Evolutionary conservation across 2,797 vertebrate species (phyloP).

Genomic region (Silurus lanzhouensis): DNA sequence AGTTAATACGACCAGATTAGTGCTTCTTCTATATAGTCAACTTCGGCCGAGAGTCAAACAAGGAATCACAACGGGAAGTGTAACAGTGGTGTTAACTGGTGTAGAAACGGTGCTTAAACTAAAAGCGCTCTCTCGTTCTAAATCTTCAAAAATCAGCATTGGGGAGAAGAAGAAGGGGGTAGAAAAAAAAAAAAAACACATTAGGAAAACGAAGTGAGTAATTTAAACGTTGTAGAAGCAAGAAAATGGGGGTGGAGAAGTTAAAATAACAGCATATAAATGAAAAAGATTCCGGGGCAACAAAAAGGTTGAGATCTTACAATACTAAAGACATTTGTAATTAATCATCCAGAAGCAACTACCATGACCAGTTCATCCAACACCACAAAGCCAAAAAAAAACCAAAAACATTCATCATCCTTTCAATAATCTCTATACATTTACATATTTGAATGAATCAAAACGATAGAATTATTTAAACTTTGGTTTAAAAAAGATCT

Average conservation of each 20-base stretch:
- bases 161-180: neutral
- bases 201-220: neutral
- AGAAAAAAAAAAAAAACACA: neutral
- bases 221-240: neutral
- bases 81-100: slow-evolving; percentile 4
- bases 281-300: slow-evolving; percentile 42
- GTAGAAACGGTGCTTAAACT: slow-evolving; percentile 17
- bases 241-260: neutral
- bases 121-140: slow-evolving; percentile 41
- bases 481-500: slow-evolving; percentile 32
- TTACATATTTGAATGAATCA: slow-evolving; percentile 55
- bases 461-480: neutral
- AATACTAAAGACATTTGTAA: neutral
- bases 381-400: neutral
- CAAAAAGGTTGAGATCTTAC: neutral
- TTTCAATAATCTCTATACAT: slow-evolving; percentile 5
- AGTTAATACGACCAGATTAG: neutral
- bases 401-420: neutral
- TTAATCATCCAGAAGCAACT: neutral
- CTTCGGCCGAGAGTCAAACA: neutral
- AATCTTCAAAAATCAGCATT: neutral
- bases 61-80: neutral
- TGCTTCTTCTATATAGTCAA: neutral
- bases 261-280: slow-evolving; percentile 1
- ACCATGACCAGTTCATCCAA: neutral